Percentiles rank a stretch among this genome's conserved stretches.
phyloP scores from a whole-genome alignment of 2,888 invertebrate genomes.

The Dichetophora obliterata region DNA sequence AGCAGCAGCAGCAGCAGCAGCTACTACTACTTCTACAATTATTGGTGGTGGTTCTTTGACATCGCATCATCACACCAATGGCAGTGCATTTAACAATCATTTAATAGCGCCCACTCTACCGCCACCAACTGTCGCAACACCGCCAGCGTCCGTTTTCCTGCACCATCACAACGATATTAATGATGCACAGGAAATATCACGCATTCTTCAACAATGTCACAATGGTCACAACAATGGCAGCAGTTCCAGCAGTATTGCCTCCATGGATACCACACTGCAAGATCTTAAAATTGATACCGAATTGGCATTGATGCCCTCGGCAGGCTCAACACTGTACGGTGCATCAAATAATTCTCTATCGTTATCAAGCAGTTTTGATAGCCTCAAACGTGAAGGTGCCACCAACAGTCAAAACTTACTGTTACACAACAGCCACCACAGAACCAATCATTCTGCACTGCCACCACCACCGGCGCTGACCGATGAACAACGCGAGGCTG shows the following conservation, averaged over 20 bases:
- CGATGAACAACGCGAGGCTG: slow-evolving; percentile 75
- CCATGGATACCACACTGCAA: slow-evolving; percentile 16
- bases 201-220: slow-evolving; percentile 69
- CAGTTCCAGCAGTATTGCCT: slow-evolving; percentile 6
- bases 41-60: slow-evolving; percentile 1
- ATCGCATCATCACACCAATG: slow-evolving; percentile 38
- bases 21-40: slow-evolving; percentile 11
- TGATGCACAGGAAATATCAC: slow-evolving; percentile 69
- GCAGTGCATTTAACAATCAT: slow-evolving; percentile 31
- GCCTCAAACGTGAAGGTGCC: slow-evolving; percentile 54
- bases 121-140: slow-evolving; percentile 33
- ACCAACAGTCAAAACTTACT: slow-evolving; percentile 48
- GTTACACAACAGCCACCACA: slow-evolving; percentile 38
- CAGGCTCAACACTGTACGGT: slow-evolving; percentile 25
- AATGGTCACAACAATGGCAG: slow-evolving; percentile 55
- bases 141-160: slow-evolving; percentile 47
- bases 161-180: slow-evolving; percentile 66
- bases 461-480: slow-evolving; percentile 52
- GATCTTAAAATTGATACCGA: slow-evolving; percentile 48
- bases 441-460: slow-evolving; percentile 33
- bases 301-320: slow-evolving; percentile 45
- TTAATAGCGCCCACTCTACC: slow-evolving; percentile 32
- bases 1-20: not conserved
- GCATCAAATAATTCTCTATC: not conserved
- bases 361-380: slow-evolving; percentile 56